These are phyloP conservation scores for Aproaerema taeniolella DNA, from an alignment of 2,888 invertebrate genomes.

Conservation along the genomic window DNA sequence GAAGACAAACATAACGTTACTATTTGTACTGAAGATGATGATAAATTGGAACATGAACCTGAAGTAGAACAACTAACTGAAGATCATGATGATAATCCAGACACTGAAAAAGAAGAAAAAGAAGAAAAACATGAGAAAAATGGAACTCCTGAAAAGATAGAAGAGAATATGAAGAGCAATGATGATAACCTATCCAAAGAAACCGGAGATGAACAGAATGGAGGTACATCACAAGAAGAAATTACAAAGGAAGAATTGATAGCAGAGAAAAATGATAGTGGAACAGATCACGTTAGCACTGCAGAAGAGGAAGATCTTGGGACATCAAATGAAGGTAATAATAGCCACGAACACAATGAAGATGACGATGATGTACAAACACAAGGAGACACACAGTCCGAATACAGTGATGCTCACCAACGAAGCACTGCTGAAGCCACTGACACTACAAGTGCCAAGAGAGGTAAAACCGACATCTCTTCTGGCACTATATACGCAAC, in stretches of 20 bases:
- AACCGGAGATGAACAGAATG: conserved; percentile 15
- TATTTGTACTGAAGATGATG: neutral
- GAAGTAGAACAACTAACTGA: neutral
- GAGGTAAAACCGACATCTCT: conserved; percentile 63
- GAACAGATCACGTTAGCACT: conserved; percentile 16
- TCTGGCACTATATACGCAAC: conserved; percentile 64
- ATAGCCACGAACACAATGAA: conserved; percentile 55
- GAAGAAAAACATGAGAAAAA: conserved; percentile 7
- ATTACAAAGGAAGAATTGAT: conserved; percentile 23
- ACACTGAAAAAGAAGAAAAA: conserved; percentile 1
- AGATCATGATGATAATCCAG: conserved; percentile 2
- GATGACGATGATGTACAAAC: conserved; percentile 76
- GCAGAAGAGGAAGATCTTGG: conserved; percentile 25
- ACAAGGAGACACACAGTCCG: conserved; percentile 62
- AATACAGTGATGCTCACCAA: conserved; percentile 57
- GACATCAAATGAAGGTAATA: conserved; percentile 58
- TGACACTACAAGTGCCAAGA: conserved; percentile 60
- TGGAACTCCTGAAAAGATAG: conserved; percentile 14
- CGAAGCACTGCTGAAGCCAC: conserved; percentile 55
- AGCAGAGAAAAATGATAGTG: conserved; percentile 21
- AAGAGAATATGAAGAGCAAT: conserved; percentile 6
- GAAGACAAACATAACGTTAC: conserved; percentile 1
- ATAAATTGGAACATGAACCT: neutral
- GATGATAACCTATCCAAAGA: conserved; percentile 17
- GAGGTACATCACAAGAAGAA: conserved; percentile 15